Conservation (phyloP, 1,140 invertebrate genomes). For the Heliconius himera region DNA sequence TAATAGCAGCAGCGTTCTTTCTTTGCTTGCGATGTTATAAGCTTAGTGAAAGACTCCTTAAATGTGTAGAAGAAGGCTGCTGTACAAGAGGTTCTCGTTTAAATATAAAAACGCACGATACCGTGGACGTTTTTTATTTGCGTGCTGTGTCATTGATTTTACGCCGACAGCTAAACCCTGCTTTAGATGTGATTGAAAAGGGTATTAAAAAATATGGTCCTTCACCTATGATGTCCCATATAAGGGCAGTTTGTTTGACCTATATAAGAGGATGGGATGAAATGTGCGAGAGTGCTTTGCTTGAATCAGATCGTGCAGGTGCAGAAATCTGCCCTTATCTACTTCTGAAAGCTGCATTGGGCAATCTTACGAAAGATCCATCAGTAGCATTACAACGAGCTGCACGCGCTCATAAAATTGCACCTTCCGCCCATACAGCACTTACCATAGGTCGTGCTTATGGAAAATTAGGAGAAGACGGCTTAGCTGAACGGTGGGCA, state of each 20-base stretch:
- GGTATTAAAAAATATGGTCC: constrained; percentile 65
- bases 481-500: constrained; percentile 64
- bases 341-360: constrained; percentile 58
- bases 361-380: constrained; percentile 52
- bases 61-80: constrained; percentile 62
- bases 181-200: constrained; percentile 49
- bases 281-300: constrained; percentile 62
- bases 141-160: constrained; percentile 60
- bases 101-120: constrained; percentile 29
- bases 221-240: constrained; percentile 63
- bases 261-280: constrained; percentile 61
- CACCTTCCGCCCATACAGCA: constrained; percentile 63
- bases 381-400: constrained; percentile 60
- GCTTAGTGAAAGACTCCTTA: constrained; percentile 59
- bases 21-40: constrained; percentile 68
- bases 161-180: constrained; percentile 47
- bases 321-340: constrained; percentile 53
- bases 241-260: constrained; percentile 56
- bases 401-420: constrained; percentile 63
- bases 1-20: constrained; percentile 71
- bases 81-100: constrained; percentile 48
- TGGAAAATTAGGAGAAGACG: constrained; percentile 50
- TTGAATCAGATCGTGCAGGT: constrained; percentile 57
- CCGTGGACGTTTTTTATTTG: constrained; percentile 60
- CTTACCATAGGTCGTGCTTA: constrained; percentile 62